phyloP scores from a whole-genome alignment of 2,888 invertebrate genomes.

The Lochmaea capreae region DNA sequence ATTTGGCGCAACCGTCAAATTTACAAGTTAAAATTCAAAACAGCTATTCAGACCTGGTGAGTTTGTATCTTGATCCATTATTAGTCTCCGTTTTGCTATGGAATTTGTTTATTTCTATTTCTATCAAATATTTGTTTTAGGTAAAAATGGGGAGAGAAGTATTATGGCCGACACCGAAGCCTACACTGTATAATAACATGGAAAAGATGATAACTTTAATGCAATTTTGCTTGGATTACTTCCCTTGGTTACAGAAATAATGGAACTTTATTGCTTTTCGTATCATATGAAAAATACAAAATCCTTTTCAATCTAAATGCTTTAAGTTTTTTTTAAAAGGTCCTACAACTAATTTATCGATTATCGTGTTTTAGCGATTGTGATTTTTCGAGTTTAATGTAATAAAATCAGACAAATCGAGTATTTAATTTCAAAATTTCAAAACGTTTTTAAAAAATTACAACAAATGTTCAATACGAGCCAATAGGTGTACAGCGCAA shows the following conservation, averaged over 20 bases:
- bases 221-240: not conserved
- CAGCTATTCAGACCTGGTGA: not conserved
- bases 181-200: slow-evolving; percentile 1
- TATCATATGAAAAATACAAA: not conserved
- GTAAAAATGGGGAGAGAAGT: slow-evolving; percentile 2
- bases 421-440: too few species aligned
- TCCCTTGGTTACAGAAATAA: slow-evolving; percentile 5
- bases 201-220: not conserved
- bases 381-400: too few species aligned
- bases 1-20: not conserved
- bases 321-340: too few species aligned
- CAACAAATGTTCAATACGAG: too few species aligned
- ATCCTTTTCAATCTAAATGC: not conserved
- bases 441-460: too few species aligned
- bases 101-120: not conserved
- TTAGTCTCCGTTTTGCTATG: not conserved
- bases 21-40: not conserved
- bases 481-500: too few species aligned
- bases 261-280: not conserved
- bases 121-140: not conserved
- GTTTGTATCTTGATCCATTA: not conserved
- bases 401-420: too few species aligned
- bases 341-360: too few species aligned
- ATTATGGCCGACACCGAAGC: slow-evolving; percentile 12
- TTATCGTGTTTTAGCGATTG: too few species aligned